phyloP scores from a whole-genome alignment of 1,140 invertebrate genomes.

The Chymomyza costata region DNA sequence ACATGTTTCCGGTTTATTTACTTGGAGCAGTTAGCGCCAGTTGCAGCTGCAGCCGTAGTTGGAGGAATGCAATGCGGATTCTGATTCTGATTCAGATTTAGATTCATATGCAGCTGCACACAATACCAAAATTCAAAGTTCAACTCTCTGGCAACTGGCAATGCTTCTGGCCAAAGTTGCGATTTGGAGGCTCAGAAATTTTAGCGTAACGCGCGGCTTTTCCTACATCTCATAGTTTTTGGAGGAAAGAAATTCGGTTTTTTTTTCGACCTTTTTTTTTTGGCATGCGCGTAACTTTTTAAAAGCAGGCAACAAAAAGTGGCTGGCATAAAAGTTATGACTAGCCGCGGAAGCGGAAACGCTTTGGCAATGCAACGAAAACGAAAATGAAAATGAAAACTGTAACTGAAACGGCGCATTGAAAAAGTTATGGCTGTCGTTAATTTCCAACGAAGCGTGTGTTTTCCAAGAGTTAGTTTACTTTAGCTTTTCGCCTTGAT shows the following conservation, averaged over 20 bases:
- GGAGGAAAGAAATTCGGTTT: too few species aligned
- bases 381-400: constrained; percentile 35
- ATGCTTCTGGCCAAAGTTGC: constrained; percentile 35
- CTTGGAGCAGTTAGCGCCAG: constrained; percentile 24
- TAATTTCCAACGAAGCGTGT: constrained; percentile 23
- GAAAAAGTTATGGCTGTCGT: constrained; percentile 55
- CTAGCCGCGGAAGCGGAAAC: constrained; percentile 59
- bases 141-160: constrained; percentile 10
- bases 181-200: constrained; percentile 18
- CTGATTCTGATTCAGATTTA: neutral
- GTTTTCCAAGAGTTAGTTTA: constrained; percentile 16
- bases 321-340: constrained; percentile 41
- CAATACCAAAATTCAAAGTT: constrained; percentile 30
- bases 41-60: neutral
- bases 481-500: constrained; percentile 31
- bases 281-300: constrained; percentile 47
- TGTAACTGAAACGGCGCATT: constrained; percentile 19
- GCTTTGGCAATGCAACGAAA: constrained; percentile 55
- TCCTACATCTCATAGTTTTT: constrained; percentile 36
- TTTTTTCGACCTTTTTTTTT: too few species aligned
- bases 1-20: constrained; percentile 55
- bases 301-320: constrained; percentile 1
- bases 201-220: too few species aligned
- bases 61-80: neutral
- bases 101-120: too few species aligned